phyloP scores from a whole-genome alignment of 2,113 vertebrate species.

The Leucopsar rothschildi region DNA sequence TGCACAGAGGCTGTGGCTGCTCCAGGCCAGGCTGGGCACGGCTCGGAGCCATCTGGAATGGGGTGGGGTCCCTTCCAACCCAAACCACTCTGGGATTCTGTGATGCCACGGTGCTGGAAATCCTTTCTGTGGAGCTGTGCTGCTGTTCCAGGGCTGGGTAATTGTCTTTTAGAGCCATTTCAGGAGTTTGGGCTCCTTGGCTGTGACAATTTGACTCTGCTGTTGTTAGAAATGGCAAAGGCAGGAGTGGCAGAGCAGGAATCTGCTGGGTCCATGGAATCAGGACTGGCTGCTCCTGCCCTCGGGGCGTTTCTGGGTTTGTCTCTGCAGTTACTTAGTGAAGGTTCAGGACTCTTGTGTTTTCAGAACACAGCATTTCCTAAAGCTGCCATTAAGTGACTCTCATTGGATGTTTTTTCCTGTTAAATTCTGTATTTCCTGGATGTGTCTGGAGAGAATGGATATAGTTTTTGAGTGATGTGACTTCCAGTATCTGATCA shows the following conservation, averaged over 20 bases:
- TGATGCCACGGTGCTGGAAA: fast-evolving
- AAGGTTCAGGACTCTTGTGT: fast-evolving
- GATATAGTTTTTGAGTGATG: fast-evolving
- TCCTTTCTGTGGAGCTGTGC: fast-evolving
- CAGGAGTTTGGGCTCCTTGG: fast-evolving
- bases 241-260: fast-evolving
- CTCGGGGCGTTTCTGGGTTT: fast-evolving
- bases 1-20: background rate
- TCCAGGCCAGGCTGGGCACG: fast-evolving
- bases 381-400: fast-evolving
- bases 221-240: background rate
- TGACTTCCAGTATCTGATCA: fast-evolving
- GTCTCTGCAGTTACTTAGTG: fast-evolving
- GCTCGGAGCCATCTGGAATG: fast-evolving
- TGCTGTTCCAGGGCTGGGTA: fast-evolving
- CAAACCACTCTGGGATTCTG: fast-evolving
- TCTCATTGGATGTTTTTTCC: fast-evolving
- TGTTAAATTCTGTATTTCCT: background rate
- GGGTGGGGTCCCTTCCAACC: background rate
- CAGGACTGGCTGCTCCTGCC: background rate
- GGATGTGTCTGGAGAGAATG: fast-evolving
- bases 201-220: background rate
- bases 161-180: fast-evolving
- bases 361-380: fast-evolving
- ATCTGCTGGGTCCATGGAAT: fast-evolving